Evolutionary conservation across 1,140 invertebrate genomes (phyloP), one percentile per base, ranked within the genome.

Genomic region (Calliphora vicina): DNA sequence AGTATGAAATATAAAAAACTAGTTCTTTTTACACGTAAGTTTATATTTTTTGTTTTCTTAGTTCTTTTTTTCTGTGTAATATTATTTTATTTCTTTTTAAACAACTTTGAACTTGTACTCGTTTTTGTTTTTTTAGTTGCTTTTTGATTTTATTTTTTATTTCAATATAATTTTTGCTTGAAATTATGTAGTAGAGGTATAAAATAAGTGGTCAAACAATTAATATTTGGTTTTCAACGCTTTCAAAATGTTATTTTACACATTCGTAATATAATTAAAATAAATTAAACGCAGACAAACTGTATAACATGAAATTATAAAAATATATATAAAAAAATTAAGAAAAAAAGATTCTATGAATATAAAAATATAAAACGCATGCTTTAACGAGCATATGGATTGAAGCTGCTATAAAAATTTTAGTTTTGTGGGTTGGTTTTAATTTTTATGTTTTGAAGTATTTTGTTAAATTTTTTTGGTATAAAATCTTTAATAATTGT

Each of bases 21-120:
- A 67, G 61, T 67, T 67, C 61, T 67, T 67, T 20, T 0, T 50
- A 35, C 6, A 8, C 2, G 50, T 57, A 6, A 1, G 15, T 17
- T 57, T 57, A 17, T 57, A 57, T n/a, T 17, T 6, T 5, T 57
- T n/a, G 15, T 3, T 57, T 57, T n/a, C n/a, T 57, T n/a, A n/a
- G 15, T 57, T 57, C 1, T 57, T 57, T 57, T 57, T n/a, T n/a
- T n/a, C n/a, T n/a, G n/a, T n/a, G 9, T 67, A 50, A 35, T 8
- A 50, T 13, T 6, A 57, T 67, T 67, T 67, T 23, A 9, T 23
- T 67, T 67, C n/a, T 67, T 67, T 23, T 23, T 20, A 67, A 67
- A 67, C 61, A 67, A 67, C 61, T 67, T 67, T 67, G 61, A 67
- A 67, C 61, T 67, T 67, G 61, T 67, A 67, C 61, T 67, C n/a